Base-by-base conservation (phyloP, 1,140 invertebrate species). In the Bombus pascuorum region DNA sequence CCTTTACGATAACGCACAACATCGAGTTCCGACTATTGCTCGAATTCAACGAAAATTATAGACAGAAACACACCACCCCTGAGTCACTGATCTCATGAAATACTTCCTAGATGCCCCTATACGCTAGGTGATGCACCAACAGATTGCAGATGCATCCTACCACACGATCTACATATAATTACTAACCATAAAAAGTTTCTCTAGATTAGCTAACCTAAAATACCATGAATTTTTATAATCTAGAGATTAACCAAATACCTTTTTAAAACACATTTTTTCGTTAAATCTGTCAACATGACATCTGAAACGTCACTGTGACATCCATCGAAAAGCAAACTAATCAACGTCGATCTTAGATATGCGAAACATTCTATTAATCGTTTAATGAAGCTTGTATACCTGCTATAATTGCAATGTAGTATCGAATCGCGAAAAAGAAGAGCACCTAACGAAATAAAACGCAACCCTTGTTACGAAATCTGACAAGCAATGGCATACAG, bases 131-230 rank as follows among this genome's bases (percentile, higher is more conserved):
- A 80, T 80, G 83, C 83, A 85, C 83, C 83, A 73, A 37, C 57
- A 85, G 83, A 85, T 85, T 79, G 76, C 83, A 80, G 77, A 80
- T 85, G 68, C 83, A 85, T 68, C 53, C 76, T 65, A 15, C 13
- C 39, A n/a, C 53, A 39, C 57, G 3, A 59, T 59, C 9, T 59
- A 28, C 28, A 62, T 84, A n/a, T 47, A 66, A 3, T 5, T 4
- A 34, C 34, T 25, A 32, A 78, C 15, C 22, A 4, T n/a, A 1
- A n/a, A 62, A 72, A 47, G 22, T 9, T 32, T 25, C 10, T 9
- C 42, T 13, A 2, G 18, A 13, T 1, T 13, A 57, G 2, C 18
- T 34, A 37, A 53, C 12, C 0, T n/a, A 2, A 70, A 53, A 75
- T 28, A 44, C 32, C 22, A 9, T 18, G 6, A 2, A 65, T 59